These are phyloP conservation scores for Bombus terrestris DNA, from an alignment of 1,140 invertebrate genomes.

Conservation along the genomic window DNA sequence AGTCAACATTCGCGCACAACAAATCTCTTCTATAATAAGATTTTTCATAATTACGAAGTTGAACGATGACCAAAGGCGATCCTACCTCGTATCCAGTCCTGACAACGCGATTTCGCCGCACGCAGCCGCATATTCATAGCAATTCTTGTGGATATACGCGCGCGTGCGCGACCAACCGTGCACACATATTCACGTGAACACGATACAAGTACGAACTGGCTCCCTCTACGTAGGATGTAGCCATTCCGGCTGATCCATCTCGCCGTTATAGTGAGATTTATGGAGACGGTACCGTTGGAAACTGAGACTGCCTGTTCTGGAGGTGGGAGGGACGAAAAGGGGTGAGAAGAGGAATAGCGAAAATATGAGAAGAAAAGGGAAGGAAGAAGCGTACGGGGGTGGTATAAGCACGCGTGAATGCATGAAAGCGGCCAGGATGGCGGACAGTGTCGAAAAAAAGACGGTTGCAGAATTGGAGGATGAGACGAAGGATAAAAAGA, in stretches of 20 bases:
- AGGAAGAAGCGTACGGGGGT: not conserved
- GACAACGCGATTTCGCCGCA: conserved; percentile 32
- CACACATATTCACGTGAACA: conserved; percentile 22
- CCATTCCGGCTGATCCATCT: conserved; percentile 81
- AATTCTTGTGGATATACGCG: conserved; percentile 28
- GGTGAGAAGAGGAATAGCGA: conserved; percentile 11
- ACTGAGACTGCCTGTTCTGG: conserved; percentile 58
- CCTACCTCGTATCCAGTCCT: conserved; percentile 17
- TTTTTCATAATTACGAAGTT: not conserved
- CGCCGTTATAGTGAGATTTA: conserved; percentile 82
- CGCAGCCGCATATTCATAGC: conserved; percentile 46
- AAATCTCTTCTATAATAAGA: not conserved
- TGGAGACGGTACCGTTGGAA: conserved; percentile 76
- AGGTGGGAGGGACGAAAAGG: conserved; percentile 40
- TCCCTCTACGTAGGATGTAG: conserved; percentile 70
- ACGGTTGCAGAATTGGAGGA: not conserved
- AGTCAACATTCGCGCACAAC: accelerated
- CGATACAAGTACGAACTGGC: conserved; percentile 49
- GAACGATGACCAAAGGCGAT: not conserved
- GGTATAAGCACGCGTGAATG: conserved; percentile 13
- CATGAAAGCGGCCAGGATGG: not conserved
- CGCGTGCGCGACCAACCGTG: conserved; percentile 25
- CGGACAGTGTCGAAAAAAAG: not conserved
- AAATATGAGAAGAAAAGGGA: not conserved
- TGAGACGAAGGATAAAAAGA: conserved; percentile 31